phyloP scores from a whole-genome alignment of 2,888 invertebrate species.

The Scaptomyza parva region DNA sequence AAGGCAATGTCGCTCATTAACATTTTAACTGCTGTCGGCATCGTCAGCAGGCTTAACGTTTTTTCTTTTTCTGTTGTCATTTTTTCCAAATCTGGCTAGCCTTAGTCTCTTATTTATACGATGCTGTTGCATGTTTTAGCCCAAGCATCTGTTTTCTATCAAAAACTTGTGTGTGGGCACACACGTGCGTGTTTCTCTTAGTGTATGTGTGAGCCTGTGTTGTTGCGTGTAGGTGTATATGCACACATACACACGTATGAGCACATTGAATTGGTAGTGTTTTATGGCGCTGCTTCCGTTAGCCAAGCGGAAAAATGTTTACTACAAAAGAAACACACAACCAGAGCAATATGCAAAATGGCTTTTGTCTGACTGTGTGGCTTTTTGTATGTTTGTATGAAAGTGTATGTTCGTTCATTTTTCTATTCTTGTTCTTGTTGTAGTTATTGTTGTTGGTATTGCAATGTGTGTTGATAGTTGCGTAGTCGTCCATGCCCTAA shows the following conservation, averaged over 20 bases:
- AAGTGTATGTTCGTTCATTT: constrained; percentile 11
- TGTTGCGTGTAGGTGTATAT: constrained; percentile 15
- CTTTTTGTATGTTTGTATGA: not conserved
- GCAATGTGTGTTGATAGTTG: constrained; percentile 47
- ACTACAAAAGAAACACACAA: constrained; percentile 47
- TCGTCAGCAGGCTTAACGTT: constrained; percentile 23
- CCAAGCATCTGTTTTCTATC: constrained; percentile 74
- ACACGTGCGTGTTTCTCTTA: not conserved
- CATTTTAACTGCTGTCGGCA: constrained; percentile 15
- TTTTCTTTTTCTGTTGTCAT: constrained; percentile 18
- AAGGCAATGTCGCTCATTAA: not conserved
- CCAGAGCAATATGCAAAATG: constrained; percentile 57
- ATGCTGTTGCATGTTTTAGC: constrained; percentile 71
- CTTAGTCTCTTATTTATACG: constrained; percentile 72
- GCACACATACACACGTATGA: constrained; percentile 25
- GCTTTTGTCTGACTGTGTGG: constrained; percentile 51
- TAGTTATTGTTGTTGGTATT: constrained; percentile 5
- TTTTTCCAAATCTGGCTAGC: constrained; percentile 67
- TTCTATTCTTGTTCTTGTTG: constrained; percentile 14
- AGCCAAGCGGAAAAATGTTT: constrained; percentile 73
- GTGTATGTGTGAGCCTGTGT: constrained; percentile 18
- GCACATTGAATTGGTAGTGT: constrained; percentile 52
- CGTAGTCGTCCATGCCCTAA: constrained; percentile 40
- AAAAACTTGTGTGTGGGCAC: constrained; percentile 45
- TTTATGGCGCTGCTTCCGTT: constrained; percentile 72